These are phyloP conservation scores for Rissa tridactyla DNA, from an alignment of 2,113 vertebrate genomes.

Conservation along the genomic window DNA sequence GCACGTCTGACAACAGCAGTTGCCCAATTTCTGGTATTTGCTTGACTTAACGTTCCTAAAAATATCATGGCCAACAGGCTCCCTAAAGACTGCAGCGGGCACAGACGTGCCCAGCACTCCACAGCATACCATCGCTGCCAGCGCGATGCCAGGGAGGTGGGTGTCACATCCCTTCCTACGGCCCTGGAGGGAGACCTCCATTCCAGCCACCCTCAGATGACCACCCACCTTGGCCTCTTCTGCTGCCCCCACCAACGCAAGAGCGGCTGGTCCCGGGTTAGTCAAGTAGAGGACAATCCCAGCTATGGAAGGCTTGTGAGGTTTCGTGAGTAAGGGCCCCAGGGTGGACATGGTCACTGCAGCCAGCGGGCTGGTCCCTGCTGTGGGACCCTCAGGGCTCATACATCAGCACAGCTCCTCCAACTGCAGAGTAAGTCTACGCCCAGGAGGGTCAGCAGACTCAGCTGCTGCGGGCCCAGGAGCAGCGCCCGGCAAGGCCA, in stretches of 20 bases:
- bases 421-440: neutral
- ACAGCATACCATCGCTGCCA: neutral
- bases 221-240: neutral
- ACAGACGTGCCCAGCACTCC: rapidly evolving
- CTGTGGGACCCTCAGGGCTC: neutral
- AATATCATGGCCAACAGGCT: neutral
- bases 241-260: neutral
- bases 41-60: neutral
- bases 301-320: neutral
- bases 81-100: neutral
- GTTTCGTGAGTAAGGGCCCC: neutral
- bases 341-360: neutral
- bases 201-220: neutral
- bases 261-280: neutral
- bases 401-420: neutral
- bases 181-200: rapidly evolving
- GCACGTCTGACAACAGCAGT: neutral
- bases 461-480: neutral
- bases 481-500: neutral
- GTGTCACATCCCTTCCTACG: neutral
- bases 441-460: rapidly evolving
- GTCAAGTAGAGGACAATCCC: neutral
- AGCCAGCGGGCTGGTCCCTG: neutral
- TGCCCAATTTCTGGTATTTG: neutral
- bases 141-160: neutral